Evolutionary conservation across 2,113 vertebrate genomes (phyloP).

Genomic region (Calidris pygmaea): DNA sequence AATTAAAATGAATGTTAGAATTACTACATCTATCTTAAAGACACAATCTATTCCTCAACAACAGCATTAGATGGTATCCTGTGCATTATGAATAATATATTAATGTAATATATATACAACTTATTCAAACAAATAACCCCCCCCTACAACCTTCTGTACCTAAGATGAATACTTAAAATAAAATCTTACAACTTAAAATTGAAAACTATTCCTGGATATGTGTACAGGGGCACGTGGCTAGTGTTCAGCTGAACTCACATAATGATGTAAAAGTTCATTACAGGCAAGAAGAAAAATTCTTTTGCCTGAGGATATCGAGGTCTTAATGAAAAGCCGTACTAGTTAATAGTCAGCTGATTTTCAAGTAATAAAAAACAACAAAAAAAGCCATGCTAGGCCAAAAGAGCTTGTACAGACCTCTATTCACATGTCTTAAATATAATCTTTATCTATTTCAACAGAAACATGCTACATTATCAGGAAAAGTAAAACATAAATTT

Average conservation of each 20-base stretch:
- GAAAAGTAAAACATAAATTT: neutral
- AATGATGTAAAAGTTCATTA: conserved; percentile 17
- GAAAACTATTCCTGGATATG: neutral
- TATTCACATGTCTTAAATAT: neutral
- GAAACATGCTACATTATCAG: neutral
- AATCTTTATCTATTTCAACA: neutral
- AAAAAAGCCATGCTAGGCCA: neutral
- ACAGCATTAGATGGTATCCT: neutral
- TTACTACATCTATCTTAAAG: neutral
- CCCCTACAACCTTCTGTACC: neutral
- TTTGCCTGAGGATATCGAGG: neutral
- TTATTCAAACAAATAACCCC: neutral
- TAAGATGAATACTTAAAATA: neutral
- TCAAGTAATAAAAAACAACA: neutral
- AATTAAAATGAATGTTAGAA: neutral
- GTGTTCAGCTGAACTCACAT: neutral
- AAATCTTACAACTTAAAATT: neutral
- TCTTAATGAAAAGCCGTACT: neutral
- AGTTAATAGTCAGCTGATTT: neutral
- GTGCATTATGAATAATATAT: neutral
- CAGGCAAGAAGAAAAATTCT: neutral
- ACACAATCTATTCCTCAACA: neutral
- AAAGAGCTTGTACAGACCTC: neutral
- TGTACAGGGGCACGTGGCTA: neutral
- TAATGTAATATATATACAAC: neutral